These are phyloP conservation scores for Stegana nigrithorax DNA, from an alignment of 2,888 invertebrate species.

Conservation along the genomic window DNA sequence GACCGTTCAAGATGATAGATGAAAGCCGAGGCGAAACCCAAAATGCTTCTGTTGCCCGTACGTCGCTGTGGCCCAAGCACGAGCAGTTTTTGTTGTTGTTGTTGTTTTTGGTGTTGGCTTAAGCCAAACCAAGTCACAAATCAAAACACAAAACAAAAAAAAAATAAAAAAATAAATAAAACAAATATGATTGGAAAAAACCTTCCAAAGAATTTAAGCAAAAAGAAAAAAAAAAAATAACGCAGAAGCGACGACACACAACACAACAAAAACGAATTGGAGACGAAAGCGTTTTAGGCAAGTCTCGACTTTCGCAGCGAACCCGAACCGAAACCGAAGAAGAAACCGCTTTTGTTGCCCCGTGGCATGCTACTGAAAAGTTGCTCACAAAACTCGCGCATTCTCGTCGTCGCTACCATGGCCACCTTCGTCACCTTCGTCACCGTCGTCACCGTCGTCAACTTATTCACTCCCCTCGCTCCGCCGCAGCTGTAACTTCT, in stretches of 20 bases:
- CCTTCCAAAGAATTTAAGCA: not conserved
- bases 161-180: not conserved
- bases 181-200: not conserved
- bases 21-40: too few relatives aligned
- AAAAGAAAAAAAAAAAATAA: not conserved
- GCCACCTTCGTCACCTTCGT: conserved; percentile 1
- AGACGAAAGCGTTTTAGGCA: not conserved
- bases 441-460: not conserved
- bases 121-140: not conserved
- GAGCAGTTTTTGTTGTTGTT: conserved; percentile 8
- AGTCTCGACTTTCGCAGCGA: not conserved
- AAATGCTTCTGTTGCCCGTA: too few relatives aligned
- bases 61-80: too few relatives aligned
- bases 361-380: conserved; percentile 54
- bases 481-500: not conserved
- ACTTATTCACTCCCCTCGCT: not conserved
- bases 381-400: conserved; percentile 17
- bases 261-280: conserved; percentile 4
- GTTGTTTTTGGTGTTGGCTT: not conserved
- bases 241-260: not conserved
- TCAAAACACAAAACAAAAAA: not conserved
- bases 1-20: too few relatives aligned
- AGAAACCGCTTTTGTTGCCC: conserved; percentile 48
- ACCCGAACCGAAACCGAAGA: not conserved
- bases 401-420: too few relatives aligned